phyloP scores from a whole-genome alignment of 2,113 vertebrate genomes.

The Epinephelus moara region DNA sequence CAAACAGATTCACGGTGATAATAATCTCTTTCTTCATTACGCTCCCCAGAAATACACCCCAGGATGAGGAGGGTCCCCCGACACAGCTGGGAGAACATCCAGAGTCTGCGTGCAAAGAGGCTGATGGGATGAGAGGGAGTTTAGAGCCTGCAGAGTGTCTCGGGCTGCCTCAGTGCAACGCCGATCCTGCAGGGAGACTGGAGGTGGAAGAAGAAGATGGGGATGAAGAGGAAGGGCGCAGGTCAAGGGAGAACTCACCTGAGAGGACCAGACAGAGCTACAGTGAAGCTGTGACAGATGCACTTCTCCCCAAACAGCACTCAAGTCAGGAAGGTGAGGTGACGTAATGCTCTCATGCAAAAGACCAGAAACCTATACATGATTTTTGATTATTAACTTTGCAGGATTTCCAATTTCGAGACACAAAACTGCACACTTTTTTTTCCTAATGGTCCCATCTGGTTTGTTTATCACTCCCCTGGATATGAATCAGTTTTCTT shows the following conservation, averaged over 20 bases:
- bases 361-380: not conserved
- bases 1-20: slow-evolving; percentile 10
- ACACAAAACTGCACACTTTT: not conserved
- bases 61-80: slow-evolving; percentile 79
- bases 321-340: slow-evolving; percentile 68
- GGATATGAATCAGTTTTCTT: not conserved
- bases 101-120: slow-evolving; percentile 77
- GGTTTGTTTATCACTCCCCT: not conserved
- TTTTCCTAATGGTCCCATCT: not conserved
- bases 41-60: slow-evolving; percentile 72
- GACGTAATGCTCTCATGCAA: not conserved
- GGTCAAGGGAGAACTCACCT: slow-evolving; percentile 23
- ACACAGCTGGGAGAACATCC: slow-evolving; percentile 82
- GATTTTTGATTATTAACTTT: not conserved
- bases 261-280: slow-evolving; percentile 27
- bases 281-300: slow-evolving; percentile 51
- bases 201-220: slow-evolving; percentile 30
- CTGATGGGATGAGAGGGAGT: slow-evolving; percentile 83
- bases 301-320: slow-evolving; percentile 45
- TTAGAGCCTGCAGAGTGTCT: slow-evolving; percentile 71
- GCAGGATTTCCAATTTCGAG: not conserved
- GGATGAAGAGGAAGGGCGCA: slow-evolving; percentile 7
- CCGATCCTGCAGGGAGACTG: slow-evolving; percentile 51
- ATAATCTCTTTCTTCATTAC: slow-evolving; percentile 20
- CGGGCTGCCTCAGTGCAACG: slow-evolving; percentile 78